Evolutionary conservation across 2,113 vertebrate genomes (phyloP), one percentile per base, ranked within the genome.

Genomic region (Anarhynchus alexandrinus): DNA sequence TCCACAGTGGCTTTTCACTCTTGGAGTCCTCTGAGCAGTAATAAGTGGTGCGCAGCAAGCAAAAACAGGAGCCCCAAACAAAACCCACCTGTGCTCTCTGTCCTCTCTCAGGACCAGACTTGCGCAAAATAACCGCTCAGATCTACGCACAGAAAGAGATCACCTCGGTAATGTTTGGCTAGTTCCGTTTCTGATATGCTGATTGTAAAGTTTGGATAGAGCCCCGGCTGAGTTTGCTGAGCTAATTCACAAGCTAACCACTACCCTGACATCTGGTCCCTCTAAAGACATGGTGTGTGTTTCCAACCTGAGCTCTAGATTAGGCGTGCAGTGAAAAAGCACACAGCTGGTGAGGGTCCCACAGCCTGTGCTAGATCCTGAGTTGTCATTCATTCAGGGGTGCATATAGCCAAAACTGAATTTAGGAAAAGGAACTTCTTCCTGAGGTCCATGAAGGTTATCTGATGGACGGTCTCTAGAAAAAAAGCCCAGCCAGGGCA

Each of bases 281-380:
- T 11, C 10, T 52, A 12, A 54, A 49, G 29, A 58, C 0, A 17
- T 0, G 0, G 15, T 40, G 7, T 6, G 11, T 69, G 9, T 73
- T 78, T 94, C 40, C 51, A 58, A 14, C 10, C 6, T 40, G 32
- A 61, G 25, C 11, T 93, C 59, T 61, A 57, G 17, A 11, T 59
- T 12, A 49, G 19, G 6, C 7, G 5, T 16, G 22, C 5, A 5
- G 9, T 29, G 9, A 32, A 82, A 88, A 90, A 88, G 14, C 10
- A 51, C 14, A 26, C 4, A 58, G 9, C 27, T 70, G 15, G 25
- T 32, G 17, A 88, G 57, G 15, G 3, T 93, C 11, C 34, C 32
- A 40, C 20, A 65, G 40, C 9, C 42, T 80, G 30, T 40, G 18
- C 43, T 58, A 42, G 55, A 15, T 38, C 12, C 38, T 47, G 38